Conservation (phyloP, 30 jellyfish, hydroid and myxozoan genomes). For the Sanderia malayensis region DNA sequence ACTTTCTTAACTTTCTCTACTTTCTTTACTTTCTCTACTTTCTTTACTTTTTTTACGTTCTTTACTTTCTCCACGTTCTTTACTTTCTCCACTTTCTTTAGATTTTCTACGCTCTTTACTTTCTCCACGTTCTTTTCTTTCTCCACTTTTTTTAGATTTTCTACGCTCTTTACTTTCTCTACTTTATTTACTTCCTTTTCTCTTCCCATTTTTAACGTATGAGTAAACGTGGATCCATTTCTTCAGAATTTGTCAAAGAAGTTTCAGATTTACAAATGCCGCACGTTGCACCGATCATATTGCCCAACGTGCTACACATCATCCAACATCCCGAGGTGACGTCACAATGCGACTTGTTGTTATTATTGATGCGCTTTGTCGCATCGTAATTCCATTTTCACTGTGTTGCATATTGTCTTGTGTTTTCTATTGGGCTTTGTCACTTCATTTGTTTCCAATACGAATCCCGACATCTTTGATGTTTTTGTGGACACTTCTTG, state of each 20-base stretch:
- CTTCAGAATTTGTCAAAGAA: constrained; percentile 90
- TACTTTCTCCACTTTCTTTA: background rate
- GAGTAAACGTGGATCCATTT: no score
- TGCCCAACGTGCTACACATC: constrained; percentile 73
- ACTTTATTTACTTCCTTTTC: background rate
- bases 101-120: background rate
- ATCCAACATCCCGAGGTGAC: constrained; percentile 74
- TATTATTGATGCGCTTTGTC: no score
- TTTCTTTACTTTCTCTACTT: background rate
- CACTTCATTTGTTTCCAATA: no score
- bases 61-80: background rate
- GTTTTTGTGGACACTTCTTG: no score
- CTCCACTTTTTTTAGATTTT: no score
- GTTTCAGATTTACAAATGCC: constrained; percentile 95
- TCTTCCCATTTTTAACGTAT: background rate
- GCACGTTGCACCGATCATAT: constrained; percentile 89
- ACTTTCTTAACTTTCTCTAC: background rate
- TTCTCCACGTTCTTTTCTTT: background rate
- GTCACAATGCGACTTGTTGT: no score
- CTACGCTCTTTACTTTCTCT: background rate
- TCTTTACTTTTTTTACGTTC: background rate
- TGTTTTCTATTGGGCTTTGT: no score
- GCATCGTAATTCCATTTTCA: no score
- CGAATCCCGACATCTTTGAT: no score
- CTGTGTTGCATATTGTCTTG: no score